A percentile compares a stretch with the other conserved stretches of the same genome.
Evolutionary conservation across 2,113 vertebrate genomes (phyloP).

Genomic region (Orycteropus afer): DNA sequence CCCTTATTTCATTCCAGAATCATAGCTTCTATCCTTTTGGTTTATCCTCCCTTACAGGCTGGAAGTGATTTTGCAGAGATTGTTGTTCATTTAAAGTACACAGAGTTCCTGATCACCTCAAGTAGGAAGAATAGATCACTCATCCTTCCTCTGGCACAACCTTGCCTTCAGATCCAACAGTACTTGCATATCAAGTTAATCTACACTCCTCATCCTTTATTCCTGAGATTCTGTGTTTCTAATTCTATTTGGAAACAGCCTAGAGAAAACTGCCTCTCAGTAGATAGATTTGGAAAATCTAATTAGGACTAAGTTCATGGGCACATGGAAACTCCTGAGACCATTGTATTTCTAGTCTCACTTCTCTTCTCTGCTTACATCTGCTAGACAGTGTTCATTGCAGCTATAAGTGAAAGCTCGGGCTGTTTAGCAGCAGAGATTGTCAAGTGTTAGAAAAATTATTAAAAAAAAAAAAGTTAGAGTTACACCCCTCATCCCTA

Average conservation of each 20-base stretch:
- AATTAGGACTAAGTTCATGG: not conserved
- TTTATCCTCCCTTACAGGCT: not conserved
- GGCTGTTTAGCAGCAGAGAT: constrained; percentile 21
- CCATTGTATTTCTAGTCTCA: not conserved
- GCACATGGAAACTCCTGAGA: not conserved
- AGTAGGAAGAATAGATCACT: not conserved
- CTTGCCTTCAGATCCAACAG: not conserved
- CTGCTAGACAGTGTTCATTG: not conserved
- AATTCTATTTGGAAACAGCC: not conserved
- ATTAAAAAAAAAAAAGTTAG: constrained; percentile 18
- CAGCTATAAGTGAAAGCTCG: not conserved
- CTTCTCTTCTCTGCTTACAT: not conserved
- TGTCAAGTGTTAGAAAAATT: constrained; percentile 23
- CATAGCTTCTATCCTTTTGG: not conserved
- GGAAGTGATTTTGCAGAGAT: not conserved
- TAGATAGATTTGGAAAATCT: not conserved
- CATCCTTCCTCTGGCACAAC: accelerated
- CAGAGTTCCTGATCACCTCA: not conserved
- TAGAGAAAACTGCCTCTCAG: not conserved
- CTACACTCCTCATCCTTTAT: not conserved
- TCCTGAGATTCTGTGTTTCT: not conserved
- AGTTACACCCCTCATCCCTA: not conserved
- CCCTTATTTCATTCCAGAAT: not conserved
- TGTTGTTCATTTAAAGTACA: no score
- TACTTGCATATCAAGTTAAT: not conserved